phyloP scores from a whole-genome alignment of 1,140 invertebrate genomes.

The Cydia strobilella region DNA sequence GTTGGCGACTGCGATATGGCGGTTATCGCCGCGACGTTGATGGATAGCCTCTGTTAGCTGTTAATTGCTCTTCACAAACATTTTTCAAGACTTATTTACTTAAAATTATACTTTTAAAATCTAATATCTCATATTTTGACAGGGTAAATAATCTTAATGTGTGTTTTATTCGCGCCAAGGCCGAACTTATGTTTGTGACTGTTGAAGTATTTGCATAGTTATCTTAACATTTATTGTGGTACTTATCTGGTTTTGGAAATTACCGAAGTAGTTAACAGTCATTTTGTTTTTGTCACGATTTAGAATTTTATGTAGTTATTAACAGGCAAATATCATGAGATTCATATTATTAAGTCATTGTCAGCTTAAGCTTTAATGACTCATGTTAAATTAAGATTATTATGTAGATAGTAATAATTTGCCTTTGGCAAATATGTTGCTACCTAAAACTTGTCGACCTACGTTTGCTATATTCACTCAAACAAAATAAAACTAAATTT shows the following conservation, averaged over 20 bases:
- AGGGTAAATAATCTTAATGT: slow-evolving; percentile 5
- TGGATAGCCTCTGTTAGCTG: slow-evolving; percentile 37
- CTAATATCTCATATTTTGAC: slow-evolving; percentile 19
- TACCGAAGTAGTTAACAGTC: neutral
- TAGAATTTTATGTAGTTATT: too few species aligned
- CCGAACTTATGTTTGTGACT: neutral
- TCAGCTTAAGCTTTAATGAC: too few species aligned
- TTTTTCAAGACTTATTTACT: slow-evolving; percentile 27
- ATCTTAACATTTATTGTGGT: slow-evolving; percentile 1
- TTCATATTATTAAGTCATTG: slow-evolving; percentile 1
- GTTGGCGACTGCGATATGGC: slow-evolving; percentile 28
- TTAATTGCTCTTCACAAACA: slow-evolving; percentile 43
- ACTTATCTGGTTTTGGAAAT: neutral
- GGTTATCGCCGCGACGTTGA: slow-evolving; percentile 49
- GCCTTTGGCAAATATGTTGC: too few species aligned
- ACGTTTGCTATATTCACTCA: neutral
- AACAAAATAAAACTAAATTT: neutral
- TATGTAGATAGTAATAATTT: too few species aligned
- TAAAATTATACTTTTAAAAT: slow-evolving; percentile 20
- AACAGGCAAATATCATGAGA: neutral
- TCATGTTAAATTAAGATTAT: too few species aligned
- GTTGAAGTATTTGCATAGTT: slow-evolving; percentile 10
- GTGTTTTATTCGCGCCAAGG: slow-evolving; percentile 18
- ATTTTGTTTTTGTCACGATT: neutral
- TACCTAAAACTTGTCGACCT: neutral